A percentile compares a stretch with the other conserved stretches of the same genome.
Conservation (phyloP, 1,140 invertebrate genomes). For the Globodera ellingtonae region DNA sequence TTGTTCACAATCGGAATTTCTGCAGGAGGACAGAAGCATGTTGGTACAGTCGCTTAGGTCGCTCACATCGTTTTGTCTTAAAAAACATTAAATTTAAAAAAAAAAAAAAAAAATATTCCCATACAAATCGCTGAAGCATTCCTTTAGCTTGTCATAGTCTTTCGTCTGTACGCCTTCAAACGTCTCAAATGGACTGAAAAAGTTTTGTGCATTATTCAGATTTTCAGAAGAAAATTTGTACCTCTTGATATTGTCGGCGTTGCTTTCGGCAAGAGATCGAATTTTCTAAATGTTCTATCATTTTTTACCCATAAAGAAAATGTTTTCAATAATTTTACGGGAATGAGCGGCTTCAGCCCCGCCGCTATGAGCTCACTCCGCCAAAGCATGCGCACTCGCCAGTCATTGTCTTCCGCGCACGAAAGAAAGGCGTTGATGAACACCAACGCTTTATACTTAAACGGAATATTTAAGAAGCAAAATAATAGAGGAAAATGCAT, state of each 20-base stretch:
- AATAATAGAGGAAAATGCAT: neutral
- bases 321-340: conserved; percentile 28
- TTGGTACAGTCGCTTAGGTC: conserved; percentile 33
- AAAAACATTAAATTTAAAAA: conserved; percentile 27
- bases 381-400: conserved; percentile 49
- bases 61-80: conserved; percentile 36
- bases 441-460: conserved; percentile 36
- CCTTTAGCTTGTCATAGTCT: conserved; percentile 39
- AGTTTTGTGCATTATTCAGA: too few relatives aligned
- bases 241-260: neutral
- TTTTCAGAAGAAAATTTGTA: neutral
- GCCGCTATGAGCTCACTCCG: conserved; percentile 35
- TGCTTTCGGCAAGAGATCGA: conserved; percentile 16
- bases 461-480: conserved; percentile 13
- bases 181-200: conserved; percentile 8
- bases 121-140: conserved; percentile 38
- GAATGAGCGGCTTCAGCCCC: conserved; percentile 35
- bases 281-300: conserved; percentile 27
- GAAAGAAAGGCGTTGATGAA: conserved; percentile 39
- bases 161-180: conserved; percentile 33
- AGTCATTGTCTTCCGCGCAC: conserved; percentile 40
- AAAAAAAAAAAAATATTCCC: conserved; percentile 10
- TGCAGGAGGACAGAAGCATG: conserved; percentile 43
- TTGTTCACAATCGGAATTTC: conserved; percentile 38
- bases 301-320: too few relatives aligned